Evolutionary conservation across 2,888 invertebrate genomes (phyloP).

Genomic region (Brachypterus glaber): DNA sequence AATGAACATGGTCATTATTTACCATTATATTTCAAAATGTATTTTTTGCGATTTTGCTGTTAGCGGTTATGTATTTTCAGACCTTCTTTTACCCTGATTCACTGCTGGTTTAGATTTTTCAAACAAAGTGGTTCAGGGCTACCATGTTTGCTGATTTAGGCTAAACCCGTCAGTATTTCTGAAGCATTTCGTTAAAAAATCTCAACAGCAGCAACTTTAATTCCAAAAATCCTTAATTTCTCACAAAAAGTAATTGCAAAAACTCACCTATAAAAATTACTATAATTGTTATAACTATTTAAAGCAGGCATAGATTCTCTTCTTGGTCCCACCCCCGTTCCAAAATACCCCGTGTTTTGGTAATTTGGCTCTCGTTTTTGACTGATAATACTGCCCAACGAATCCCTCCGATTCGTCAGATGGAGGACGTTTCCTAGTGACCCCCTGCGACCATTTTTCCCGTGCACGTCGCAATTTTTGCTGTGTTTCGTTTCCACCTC

Average conservation of each 20-base stretch:
- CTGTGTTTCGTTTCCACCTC: constrained; percentile 50
- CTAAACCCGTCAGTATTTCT: no score
- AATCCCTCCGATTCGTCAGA: constrained; percentile 48
- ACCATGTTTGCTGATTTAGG: no score
- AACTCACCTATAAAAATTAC: constrained; percentile 31
- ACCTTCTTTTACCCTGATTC: constrained; percentile 14
- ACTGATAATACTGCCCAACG: constrained; percentile 40
- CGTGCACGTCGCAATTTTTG: constrained; percentile 64
- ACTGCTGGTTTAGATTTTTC: no score
- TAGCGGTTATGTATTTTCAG: background rate
- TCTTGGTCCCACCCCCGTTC: constrained; percentile 42
- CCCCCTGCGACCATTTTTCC: constrained; percentile 45
- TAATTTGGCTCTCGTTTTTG: constrained; percentile 28
- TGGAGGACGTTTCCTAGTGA: constrained; percentile 47
- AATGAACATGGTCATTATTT: no score
- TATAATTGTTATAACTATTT: constrained; percentile 28
- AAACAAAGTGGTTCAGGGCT: no score
- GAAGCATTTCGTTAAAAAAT: no score
- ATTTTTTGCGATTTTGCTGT: background rate
- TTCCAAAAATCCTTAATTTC: no score
- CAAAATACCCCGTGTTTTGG: constrained; percentile 26
- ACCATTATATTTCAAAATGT: no score
- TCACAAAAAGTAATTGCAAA: no score
- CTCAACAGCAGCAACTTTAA: no score
- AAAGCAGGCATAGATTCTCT: constrained; percentile 42